These are phyloP conservation scores for Platyscapa corneri DNA, from an alignment of 1,140 invertebrate genomes.

Conservation along the genomic window DNA sequence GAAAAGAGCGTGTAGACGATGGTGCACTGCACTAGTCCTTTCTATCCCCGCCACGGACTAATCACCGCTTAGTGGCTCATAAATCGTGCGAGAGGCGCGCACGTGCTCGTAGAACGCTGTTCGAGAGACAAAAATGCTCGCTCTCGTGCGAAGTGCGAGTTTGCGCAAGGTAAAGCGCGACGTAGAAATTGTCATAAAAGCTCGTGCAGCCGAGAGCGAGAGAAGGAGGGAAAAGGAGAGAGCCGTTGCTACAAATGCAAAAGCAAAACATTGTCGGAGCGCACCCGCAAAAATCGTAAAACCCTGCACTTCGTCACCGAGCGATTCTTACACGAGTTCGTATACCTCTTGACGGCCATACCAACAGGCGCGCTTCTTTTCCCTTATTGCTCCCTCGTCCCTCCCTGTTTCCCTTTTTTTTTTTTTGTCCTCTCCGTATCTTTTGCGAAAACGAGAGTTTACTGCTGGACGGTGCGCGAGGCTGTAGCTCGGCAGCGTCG, in stretches of 20 bases:
- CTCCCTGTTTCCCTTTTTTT: background rate
- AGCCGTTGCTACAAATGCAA: background rate
- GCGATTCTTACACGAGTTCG: conserved; percentile 11
- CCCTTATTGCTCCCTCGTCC: conserved; percentile 41
- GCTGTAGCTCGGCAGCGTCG: conserved; percentile 2
- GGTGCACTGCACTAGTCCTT: background rate
- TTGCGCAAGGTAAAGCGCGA: conserved; percentile 38
- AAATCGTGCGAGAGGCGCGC: conserved; percentile 23
- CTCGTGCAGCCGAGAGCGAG: background rate
- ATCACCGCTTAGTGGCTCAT: conserved; percentile 50
- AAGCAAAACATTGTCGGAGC: conserved; percentile 42
- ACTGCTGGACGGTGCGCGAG: conserved; percentile 55
- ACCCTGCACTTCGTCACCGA: conserved; percentile 36
- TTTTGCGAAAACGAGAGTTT: conserved; percentile 72
- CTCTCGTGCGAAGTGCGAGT: conserved; percentile 8
- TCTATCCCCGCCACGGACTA: conserved; percentile 16
- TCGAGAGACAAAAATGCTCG: conserved; percentile 7
- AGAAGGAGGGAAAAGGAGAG: background rate
- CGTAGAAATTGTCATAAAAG: conserved; percentile 49
- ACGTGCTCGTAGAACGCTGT: background rate
- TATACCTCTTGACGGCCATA: background rate
- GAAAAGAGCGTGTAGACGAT: background rate
- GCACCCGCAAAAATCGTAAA: conserved; percentile 46
- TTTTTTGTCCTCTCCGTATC: conserved; percentile 47
- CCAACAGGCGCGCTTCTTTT: conserved; percentile 46